phyloP scores from a whole-genome alignment of 2,888 invertebrate species.

The Argyresthia albistria region DNA sequence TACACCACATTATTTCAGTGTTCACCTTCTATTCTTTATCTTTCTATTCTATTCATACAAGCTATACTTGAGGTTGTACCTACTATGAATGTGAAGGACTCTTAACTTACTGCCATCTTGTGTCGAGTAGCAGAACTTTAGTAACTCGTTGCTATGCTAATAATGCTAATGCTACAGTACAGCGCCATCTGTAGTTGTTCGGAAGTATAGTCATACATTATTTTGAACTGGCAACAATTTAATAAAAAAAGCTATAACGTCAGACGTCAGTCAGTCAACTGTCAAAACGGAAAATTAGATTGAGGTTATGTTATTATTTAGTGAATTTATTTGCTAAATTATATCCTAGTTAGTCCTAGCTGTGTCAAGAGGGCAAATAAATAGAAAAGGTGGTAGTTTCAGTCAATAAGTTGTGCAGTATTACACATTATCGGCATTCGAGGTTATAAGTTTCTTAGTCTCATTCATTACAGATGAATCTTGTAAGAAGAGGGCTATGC shows the following conservation, averaged over 20 bases:
- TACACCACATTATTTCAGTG: too few species aligned
- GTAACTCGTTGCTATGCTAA: too few species aligned
- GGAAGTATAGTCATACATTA: neutral
- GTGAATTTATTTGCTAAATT: neutral
- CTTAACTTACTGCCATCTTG: neutral
- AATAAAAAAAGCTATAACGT: slow-evolving; percentile 5
- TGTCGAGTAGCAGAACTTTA: slow-evolving; percentile 3
- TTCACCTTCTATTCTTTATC: too few species aligned
- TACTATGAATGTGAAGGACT: too few species aligned
- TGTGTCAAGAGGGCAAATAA: too few species aligned
- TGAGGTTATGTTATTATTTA: slow-evolving; percentile 6
- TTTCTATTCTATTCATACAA: too few species aligned
- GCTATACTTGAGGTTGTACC: too few species aligned
- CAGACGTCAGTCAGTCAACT: slow-evolving; percentile 2
- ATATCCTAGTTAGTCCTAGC: neutral
- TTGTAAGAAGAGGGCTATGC: slow-evolving; percentile 45
- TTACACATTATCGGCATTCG: neutral
- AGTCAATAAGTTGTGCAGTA: neutral
- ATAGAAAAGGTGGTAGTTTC: neutral
- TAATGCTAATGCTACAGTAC: neutral
- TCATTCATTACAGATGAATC: slow-evolving; percentile 61
- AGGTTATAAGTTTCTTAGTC: slow-evolving; percentile 5
- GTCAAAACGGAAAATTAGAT: slow-evolving; percentile 8
- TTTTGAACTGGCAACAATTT: slow-evolving; percentile 11
- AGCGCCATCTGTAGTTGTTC: slow-evolving; percentile 5